Evolutionary conservation across 2,888 invertebrate species (phyloP).

Genomic region (Conistra vaccinii): DNA sequence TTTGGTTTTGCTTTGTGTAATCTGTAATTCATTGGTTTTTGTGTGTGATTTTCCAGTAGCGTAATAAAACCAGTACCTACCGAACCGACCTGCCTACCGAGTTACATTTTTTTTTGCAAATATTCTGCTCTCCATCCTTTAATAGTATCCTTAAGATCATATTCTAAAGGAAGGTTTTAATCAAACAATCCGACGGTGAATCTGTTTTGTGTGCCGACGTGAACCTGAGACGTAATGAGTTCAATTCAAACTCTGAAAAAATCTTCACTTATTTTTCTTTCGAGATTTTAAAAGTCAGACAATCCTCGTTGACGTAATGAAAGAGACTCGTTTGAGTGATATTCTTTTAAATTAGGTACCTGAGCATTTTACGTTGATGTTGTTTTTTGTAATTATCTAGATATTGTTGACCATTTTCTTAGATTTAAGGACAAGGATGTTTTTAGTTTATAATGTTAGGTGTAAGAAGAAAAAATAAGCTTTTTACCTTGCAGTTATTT

Average conservation of each 20-base stretch:
- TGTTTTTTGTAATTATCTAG: constrained; percentile 38
- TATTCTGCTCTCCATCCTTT: neutral
- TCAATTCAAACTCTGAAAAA: constrained; percentile 68
- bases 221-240: constrained; percentile 70
- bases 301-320: constrained; percentile 69
- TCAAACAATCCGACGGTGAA: constrained; percentile 68
- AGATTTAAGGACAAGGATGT: neutral
- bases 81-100: neutral
- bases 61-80: neutral
- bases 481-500: neutral
- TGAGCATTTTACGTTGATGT: constrained; percentile 39
- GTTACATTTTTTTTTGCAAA: neutral
- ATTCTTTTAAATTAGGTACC: constrained; percentile 54
- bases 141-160: constrained; percentile 1
- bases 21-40: neutral
- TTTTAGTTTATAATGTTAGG: neutral
- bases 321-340: constrained; percentile 50
- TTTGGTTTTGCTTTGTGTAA: neutral
- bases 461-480: neutral
- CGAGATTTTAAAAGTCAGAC: constrained; percentile 66
- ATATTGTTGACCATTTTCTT: constrained; percentile 21
- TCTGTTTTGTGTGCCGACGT: constrained; percentile 66
- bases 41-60: neutral
- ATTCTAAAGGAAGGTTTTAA: constrained; percentile 58
- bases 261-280: constrained; percentile 64